Percentiles rank a stretch among this genome's conserved stretches.
Conservation (phyloP, 2,797 vertebrate genomes). For the Platyrinchus mystaceus region DNA sequence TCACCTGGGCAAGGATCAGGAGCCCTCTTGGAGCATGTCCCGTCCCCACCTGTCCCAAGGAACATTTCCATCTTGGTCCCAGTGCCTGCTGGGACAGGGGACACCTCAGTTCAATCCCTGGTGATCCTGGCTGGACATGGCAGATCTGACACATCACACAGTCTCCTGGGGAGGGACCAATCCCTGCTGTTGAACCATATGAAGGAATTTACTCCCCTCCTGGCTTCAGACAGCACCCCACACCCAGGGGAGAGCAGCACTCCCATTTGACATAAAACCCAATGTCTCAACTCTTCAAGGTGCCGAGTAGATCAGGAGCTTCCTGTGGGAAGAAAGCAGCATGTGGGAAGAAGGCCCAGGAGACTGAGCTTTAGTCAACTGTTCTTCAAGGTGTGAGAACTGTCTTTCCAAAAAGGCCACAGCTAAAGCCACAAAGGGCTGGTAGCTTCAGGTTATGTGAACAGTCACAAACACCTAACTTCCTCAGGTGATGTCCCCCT, state of each 20-base stretch:
- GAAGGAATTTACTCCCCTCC: not conserved
- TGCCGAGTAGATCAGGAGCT: not conserved
- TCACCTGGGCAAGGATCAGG: not conserved
- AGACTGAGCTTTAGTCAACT: not conserved
- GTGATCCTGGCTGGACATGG: fast-evolving
- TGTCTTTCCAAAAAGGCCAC: not conserved
- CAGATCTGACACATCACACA: not conserved
- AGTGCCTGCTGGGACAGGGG: not conserved
- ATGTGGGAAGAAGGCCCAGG: too few species aligned
- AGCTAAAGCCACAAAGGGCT: not conserved
- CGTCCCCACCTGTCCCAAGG: not conserved
- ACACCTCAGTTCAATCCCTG: fast-evolving
- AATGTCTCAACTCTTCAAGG: fast-evolving
- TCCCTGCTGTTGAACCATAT: fast-evolving
- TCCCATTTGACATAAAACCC: not conserved
- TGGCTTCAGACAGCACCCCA: not conserved
- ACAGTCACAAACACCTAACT: not conserved
- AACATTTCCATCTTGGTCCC: not conserved
- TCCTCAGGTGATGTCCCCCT: not conserved
- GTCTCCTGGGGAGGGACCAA: not conserved
- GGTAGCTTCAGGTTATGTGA: not conserved
- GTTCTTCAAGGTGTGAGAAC: not conserved
- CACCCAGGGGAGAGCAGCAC: not conserved
- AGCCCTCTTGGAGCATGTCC: not conserved
- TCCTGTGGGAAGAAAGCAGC: not conserved